These are phyloP conservation scores for Cataglyphis albicans DNA, from an alignment of 2,888 invertebrate species.

Conservation along the genomic window DNA sequence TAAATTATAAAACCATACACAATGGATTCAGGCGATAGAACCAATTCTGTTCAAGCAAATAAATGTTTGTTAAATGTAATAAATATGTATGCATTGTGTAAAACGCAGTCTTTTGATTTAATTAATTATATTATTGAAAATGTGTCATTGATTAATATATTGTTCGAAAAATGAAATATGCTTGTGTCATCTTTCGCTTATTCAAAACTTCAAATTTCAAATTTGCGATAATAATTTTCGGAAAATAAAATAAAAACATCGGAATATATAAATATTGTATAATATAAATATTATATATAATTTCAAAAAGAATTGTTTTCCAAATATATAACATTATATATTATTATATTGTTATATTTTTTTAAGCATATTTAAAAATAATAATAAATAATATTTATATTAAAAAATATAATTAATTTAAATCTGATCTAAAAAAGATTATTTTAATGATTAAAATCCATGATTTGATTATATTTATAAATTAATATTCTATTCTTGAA, in stretches of 20 bases:
- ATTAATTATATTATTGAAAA: background rate
- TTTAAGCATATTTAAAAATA: background rate
- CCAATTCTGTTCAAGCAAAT: constrained; percentile 1
- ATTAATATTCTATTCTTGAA: background rate
- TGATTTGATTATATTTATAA: background rate
- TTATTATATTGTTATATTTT: background rate
- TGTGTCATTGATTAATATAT: background rate
- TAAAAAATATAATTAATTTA: background rate
- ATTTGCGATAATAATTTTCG: background rate
- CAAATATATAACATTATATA: background rate
- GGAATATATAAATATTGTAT: background rate
- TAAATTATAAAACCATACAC: constrained; percentile 38
- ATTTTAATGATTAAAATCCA: background rate
- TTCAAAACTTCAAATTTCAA: background rate
- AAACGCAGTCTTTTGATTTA: constrained; percentile 5
- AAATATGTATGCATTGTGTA: background rate
- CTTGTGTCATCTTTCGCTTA: background rate
- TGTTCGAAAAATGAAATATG: background rate
- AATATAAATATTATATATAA: background rate
- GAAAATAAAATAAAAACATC: background rate
- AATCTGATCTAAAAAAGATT: background rate
- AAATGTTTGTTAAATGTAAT: constrained; percentile 4
- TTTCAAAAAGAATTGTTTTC: background rate
- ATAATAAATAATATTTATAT: background rate
- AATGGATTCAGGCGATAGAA: background rate